phyloP scores from a whole-genome alignment of 2,113 vertebrate genomes.

The Butorides virescens region DNA sequence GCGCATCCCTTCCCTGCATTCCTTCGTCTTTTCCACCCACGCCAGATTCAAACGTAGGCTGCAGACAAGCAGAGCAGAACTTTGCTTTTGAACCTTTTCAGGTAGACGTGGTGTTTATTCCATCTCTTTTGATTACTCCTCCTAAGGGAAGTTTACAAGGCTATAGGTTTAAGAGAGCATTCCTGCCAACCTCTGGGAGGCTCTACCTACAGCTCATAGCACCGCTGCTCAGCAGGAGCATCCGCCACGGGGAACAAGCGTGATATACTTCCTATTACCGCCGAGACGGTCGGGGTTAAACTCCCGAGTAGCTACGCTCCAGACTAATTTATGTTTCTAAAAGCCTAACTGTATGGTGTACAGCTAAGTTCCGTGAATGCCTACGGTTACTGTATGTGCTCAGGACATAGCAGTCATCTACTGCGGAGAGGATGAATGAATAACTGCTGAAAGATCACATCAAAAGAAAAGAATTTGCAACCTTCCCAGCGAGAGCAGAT shows the following conservation, averaged over 20 bases:
- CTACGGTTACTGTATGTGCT: neutral
- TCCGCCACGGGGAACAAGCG: rapidly evolving
- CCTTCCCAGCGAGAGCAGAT: neutral
- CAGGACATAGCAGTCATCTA: neutral
- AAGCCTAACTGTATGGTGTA: rapidly evolving
- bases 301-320: rapidly evolving
- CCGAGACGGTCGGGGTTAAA: neutral
- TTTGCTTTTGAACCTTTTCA: neutral
- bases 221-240: neutral
- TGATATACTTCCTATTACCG: rapidly evolving
- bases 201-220: neutral
- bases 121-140: neutral
- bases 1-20: too few species aligned
- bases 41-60: neutral
- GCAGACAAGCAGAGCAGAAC: neutral
- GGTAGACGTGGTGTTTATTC: neutral
- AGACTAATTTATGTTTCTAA: neutral
- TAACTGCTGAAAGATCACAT: neutral
- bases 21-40: neutral
- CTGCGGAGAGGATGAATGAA: neutral
- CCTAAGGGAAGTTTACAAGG: neutral
- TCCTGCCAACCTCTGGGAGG: rapidly evolving
- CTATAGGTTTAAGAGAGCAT: neutral
- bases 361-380: neutral
- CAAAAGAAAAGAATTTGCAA: neutral